Conservation (phyloP, 2,797 vertebrate species). For the Sus cebifrons region DNA sequence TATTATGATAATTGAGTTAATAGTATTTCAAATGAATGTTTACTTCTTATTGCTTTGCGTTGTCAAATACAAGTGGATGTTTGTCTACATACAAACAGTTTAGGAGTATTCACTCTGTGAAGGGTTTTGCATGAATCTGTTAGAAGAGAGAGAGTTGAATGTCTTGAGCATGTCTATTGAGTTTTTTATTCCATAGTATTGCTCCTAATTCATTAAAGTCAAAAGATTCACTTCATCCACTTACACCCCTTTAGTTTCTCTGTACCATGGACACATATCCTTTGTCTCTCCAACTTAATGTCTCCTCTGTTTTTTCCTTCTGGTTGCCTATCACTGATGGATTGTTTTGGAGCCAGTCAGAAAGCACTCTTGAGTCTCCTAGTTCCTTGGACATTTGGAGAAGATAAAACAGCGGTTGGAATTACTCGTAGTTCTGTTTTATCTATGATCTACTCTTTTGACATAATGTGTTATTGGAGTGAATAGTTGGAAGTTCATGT, state of each 20-base stretch:
- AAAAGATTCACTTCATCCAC: not conserved
- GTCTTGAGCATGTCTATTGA: conserved; percentile 17
- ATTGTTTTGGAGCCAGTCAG: not conserved
- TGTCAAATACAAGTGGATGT: conserved; percentile 85
- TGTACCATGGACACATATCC: not conserved
- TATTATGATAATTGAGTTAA: conserved; percentile 88
- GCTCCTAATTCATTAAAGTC: not conserved
- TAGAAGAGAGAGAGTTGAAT: conserved; percentile 72
- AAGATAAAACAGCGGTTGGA: not conserved
- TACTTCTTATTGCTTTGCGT: conserved; percentile 84
- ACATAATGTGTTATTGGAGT: not conserved
- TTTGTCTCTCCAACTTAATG: not conserved
- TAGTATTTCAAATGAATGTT: conserved; percentile 85
- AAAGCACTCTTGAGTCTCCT: not conserved
- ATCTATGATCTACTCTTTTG: conserved; percentile 47
- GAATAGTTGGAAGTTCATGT: conserved; percentile 46
- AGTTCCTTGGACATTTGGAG: not conserved
- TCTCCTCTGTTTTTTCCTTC: not conserved
- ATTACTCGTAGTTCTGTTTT: conserved; percentile 33
- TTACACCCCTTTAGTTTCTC: not conserved
- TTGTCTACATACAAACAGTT: conserved; percentile 76
- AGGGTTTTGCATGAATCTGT: conserved; percentile 63
- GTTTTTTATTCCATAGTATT: not conserved
- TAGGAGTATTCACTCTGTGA: conserved; percentile 77
- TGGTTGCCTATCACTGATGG: not conserved